Evolutionary conservation across 1,140 invertebrate species (phyloP).

Genomic region (Melitaea cinxia): DNA sequence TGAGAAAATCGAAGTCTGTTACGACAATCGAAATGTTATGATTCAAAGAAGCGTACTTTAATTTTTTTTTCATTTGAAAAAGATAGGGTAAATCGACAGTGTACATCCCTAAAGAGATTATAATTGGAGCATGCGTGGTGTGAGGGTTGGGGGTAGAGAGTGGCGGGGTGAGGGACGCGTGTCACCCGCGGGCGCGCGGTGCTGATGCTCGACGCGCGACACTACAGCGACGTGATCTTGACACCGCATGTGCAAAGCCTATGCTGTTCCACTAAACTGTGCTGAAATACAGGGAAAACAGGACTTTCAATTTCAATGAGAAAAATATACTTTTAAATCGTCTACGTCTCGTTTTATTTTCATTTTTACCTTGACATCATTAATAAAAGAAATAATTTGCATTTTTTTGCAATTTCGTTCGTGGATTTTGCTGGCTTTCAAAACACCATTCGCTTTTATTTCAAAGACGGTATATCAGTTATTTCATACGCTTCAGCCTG

Average conservation of each 20-base stretch:
- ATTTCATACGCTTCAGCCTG: too few relatives aligned
- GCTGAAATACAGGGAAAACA: conserved; percentile 32
- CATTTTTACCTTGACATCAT: not conserved
- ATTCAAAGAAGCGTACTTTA: not conserved
- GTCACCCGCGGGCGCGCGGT: conserved; percentile 66
- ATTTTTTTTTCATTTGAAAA: conserved; percentile 4
- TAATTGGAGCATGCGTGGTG: conserved; percentile 80
- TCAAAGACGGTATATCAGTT: too few relatives aligned
- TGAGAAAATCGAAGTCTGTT: not conserved
- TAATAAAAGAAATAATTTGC: not conserved
- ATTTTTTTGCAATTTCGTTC: too few relatives aligned
- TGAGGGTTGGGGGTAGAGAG: conserved; percentile 51
- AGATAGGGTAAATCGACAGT: conserved; percentile 61
- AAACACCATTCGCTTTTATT: too few relatives aligned
- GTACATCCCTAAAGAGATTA: conserved; percentile 79
- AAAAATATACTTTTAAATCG: conserved; percentile 13
- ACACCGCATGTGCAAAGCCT: conserved; percentile 73
- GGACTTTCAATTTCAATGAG: conserved; percentile 22
- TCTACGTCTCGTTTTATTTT: not conserved
- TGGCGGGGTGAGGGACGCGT: conserved; percentile 42
- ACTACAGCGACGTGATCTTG: conserved; percentile 70
- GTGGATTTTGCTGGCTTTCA: too few relatives aligned
- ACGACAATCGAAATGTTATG: not conserved
- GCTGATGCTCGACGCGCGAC: conserved; percentile 47
- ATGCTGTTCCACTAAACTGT: conserved; percentile 44